Conservation (phyloP, 2,888 invertebrate genomes). For the Meiosimyza decipiens region DNA sequence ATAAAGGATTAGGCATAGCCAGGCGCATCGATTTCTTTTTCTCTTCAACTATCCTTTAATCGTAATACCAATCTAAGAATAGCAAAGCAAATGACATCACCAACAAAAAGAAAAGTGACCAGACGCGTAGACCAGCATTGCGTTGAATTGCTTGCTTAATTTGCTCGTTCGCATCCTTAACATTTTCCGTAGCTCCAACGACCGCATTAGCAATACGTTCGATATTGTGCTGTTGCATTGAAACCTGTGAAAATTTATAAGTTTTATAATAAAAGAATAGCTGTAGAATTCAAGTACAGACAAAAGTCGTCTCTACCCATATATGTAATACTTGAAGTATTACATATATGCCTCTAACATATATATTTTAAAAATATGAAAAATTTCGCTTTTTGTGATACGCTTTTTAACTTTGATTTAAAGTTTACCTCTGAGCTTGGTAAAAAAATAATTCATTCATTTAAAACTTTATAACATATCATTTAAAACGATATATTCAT, state of each 20-base stretch:
- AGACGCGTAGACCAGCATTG: conserved; percentile 94
- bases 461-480: too few species aligned
- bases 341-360: too few species aligned
- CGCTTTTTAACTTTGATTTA: too few species aligned
- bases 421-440: too few species aligned
- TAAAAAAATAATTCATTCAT: too few species aligned
- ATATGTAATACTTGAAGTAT: too few species aligned
- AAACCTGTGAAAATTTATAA: conserved; percentile 69
- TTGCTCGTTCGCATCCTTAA: conserved; percentile 96
- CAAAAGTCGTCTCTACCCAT: too few species aligned
- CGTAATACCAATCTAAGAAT: conserved; percentile 99
- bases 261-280: too few species aligned
- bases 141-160: conserved; percentile 96
- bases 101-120: conserved; percentile 93
- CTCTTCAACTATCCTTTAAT: conserved; percentile 66
- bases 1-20: not conserved
- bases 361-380: too few species aligned
- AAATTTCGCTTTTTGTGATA: too few species aligned
- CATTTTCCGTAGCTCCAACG: conserved; percentile 92
- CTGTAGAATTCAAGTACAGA: too few species aligned
- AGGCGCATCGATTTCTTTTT: not conserved
- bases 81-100: conserved; percentile 96
- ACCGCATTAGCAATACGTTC: conserved; percentile 90
- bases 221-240: conserved; percentile 94
- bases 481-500: too few species aligned